Evolutionary conservation across 2,797 vertebrate genomes (phyloP), one percentile per base, ranked within the genome.

Genomic region (Trematomus bernacchii): DNA sequence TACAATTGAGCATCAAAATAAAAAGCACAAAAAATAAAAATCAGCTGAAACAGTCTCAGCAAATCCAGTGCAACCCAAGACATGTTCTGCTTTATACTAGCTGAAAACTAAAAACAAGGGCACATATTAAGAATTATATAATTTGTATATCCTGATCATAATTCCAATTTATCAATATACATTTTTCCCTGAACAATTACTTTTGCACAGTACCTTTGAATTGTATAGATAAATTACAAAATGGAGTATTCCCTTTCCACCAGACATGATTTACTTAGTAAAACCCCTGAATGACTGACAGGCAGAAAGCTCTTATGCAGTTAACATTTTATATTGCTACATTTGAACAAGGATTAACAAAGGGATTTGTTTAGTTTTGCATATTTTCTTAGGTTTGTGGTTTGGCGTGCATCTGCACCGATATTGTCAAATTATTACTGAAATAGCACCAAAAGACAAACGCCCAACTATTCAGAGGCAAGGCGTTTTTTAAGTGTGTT

Each of bases 51-150:
- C 90, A 90, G 90, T 94, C 89, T 92, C 92, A 94, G 92, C 93
- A 91, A 95, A 95, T 95, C 94, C 94, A 94, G 95, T 95, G 93
- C 94, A 95, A 95, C 92, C 92, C 92, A 93, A 94, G 90, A 94
- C 91, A 89, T 81, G 80, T 92, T 92, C 90, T 89, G 92, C 90
- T 93, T 91, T 79, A 87, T 73, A 84, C 84, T 80, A 89, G 69
- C 71, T 87, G 73, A 87, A 89, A 89, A 86, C 79, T 86, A 90
- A 85, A 87, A 90, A 85, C 79, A 80, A 93, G 93, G 92, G 93
- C 72, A 93, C 89, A 91, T 82, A 79, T 83, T 86, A 85, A 89
- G 86, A 91, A 89, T 88, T 85, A 89, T 89, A 92, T 80, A 90
- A 91, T 92, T 92, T 91, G 87, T 80, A 87, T 92, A 86, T 94